These are phyloP conservation scores for Hydrophis major DNA, from an alignment of 2,797 vertebrate species.

Conservation along the genomic window DNA sequence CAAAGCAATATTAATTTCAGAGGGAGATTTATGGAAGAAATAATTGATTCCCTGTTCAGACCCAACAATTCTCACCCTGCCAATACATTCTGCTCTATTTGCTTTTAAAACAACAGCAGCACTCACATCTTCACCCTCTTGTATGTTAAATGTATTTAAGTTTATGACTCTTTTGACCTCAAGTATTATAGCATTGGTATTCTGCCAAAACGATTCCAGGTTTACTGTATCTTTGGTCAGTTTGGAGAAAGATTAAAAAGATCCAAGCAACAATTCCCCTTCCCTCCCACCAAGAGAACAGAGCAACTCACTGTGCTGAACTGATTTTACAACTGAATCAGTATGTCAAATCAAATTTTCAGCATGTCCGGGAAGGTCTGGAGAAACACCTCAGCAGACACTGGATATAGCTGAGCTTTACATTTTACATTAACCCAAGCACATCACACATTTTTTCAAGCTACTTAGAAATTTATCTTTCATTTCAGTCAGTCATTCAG, in stretches of 20 bases:
- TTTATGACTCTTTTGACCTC: background rate
- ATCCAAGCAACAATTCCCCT: background rate
- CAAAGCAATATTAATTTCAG: background rate
- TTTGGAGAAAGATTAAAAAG: constrained; percentile 47
- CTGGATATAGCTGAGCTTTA: background rate
- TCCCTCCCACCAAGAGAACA: background rate
- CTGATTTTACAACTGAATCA: background rate
- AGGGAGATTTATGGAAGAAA: background rate
- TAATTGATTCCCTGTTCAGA: background rate
- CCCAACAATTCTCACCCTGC: background rate
- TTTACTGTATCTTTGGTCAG: constrained; percentile 10
- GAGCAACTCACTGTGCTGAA: background rate
- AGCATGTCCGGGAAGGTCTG: background rate
- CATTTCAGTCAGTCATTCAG: background rate
- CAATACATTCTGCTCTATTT: background rate
- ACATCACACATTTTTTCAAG: constrained; percentile 20
- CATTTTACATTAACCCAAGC: constrained; percentile 19
- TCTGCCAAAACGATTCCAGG: background rate
- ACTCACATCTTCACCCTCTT: background rate
- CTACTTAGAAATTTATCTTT: background rate
- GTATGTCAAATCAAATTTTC: background rate
- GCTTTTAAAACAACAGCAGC: background rate
- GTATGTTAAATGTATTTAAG: background rate
- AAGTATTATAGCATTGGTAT: background rate
- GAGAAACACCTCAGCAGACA: background rate